Base-by-base conservation (phyloP, 2,888 invertebrate species). In the Boloria selene region DNA sequence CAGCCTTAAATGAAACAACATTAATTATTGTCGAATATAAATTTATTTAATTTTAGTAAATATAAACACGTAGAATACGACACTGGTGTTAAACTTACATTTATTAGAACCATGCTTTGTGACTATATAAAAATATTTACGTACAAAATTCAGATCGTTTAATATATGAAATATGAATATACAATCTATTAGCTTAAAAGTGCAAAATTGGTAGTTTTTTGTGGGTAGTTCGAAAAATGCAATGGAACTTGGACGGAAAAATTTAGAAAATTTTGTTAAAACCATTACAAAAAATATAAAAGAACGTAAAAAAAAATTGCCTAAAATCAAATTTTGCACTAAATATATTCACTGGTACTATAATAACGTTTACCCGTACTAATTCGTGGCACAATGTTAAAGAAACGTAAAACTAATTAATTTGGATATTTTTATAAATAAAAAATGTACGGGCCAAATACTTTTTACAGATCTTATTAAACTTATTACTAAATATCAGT, bases 21-120 rank as follows among this genome's bases (percentile, higher is more conserved):
- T 14, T n/a, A 53, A 72, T 58, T 70, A 74, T 73, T 77, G 82
- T 80, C 75, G 80, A 83, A 84, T 84, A 82, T 82, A 84, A 80
- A 79, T 86, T 81, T 83, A 81, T 85, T 82, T 80, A 22, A 73
- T 80, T 86, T 89, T 87, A 86, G 86, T 88, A 81, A 82, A 80
- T 84, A 87, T 84, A 88, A 87, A 88, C 83, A 83, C 81, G 81
- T 87, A 38, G 31, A 38, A 38, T 38, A 38, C 87, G 82, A 82
- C 74, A 81, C 79, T 78, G 80, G 76, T 84, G 88, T 90, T 90
- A 90, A 26, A 84, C 74, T 72, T 78, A 77, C 71, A 70, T 67
- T 69, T 69, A 70, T 73, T 75, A 77, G 77, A 77, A 74, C 68
- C 75, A 76, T 78, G 75, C 75, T 74, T 86, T 83, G 84, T 85